Evolutionary conservation across 2,888 invertebrate genomes (phyloP).

Genomic region (Oxytorus armatus): DNA sequence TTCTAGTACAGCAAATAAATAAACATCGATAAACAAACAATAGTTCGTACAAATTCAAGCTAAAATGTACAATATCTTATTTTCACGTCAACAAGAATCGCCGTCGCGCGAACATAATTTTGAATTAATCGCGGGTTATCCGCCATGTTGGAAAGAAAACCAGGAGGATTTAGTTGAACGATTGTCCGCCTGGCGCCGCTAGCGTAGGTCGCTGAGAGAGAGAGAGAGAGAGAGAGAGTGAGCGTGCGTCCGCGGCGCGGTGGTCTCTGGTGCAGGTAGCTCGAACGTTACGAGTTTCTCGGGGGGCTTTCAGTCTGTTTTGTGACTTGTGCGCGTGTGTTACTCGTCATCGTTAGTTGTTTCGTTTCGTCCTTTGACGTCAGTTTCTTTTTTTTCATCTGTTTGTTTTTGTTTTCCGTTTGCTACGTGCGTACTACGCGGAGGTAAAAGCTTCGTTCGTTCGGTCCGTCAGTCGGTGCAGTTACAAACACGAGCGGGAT

Average conservation of each 20-base stretch:
- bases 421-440: conserved; percentile 11
- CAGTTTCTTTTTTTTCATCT: conserved; percentile 39
- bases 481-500: conserved; percentile 17
- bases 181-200: conserved; percentile 34
- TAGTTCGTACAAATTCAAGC: background rate
- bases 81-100: background rate
- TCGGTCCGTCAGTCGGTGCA: conserved; percentile 19
- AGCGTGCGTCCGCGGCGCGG: conserved; percentile 50
- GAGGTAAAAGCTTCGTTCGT: background rate
- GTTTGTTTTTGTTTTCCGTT: conserved; percentile 13
- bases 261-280: conserved; percentile 52
- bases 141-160: conserved; percentile 36
- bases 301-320: conserved; percentile 77
- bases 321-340: conserved; percentile 76
- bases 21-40: background rate
- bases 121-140: conserved; percentile 24
- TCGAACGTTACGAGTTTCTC: conserved; percentile 37
- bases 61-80: background rate
- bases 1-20: background rate
- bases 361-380: conserved; percentile 64
- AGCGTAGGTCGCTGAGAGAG: conserved; percentile 1
- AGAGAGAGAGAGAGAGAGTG: conserved; percentile 14
- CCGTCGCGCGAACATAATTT: conserved; percentile 31
- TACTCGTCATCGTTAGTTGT: conserved; percentile 58
- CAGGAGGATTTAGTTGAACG: background rate